Conservation (phyloP, 2,113 vertebrate species). For the Psettodes erumei region DNA sequence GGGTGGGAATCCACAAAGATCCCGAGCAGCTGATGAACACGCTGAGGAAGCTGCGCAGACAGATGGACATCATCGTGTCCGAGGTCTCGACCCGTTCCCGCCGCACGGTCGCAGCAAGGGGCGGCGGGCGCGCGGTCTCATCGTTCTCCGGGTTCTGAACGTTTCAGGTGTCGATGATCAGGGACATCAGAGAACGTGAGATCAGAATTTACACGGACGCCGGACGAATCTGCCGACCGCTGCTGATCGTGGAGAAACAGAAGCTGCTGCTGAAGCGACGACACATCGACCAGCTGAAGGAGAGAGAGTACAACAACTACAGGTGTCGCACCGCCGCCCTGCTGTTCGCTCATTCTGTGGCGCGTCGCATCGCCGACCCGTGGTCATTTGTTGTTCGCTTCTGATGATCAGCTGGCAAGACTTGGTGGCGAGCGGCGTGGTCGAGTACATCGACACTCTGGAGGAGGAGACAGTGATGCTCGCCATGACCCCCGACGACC, state of each 20-base stretch:
- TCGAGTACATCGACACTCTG: constrained; percentile 97
- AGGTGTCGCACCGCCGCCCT: too few relatives aligned
- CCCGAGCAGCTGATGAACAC: constrained; percentile 99
- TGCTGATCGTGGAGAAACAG: constrained; percentile 98
- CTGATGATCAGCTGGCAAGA: constrained; percentile 94
- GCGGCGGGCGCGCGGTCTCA: too few relatives aligned
- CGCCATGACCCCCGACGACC: constrained; percentile 98
- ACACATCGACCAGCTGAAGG: constrained; percentile 97
- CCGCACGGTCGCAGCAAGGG: too few relatives aligned
- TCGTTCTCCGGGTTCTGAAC: background rate
- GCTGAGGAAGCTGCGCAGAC: constrained; percentile 92
- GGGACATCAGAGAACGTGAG: constrained; percentile 96
- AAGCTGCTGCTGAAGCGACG: constrained; percentile 96
- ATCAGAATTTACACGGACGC: constrained; percentile 98
- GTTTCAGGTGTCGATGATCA: constrained; percentile 95
- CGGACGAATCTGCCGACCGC: constrained; percentile 94
- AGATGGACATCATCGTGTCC: constrained; percentile 99
- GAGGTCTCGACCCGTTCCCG: too few relatives aligned
- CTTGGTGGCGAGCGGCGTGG: constrained; percentile 95
- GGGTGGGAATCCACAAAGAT: constrained; percentile 99
- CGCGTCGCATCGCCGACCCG: too few relatives aligned
- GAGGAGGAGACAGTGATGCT: constrained; percentile 99
- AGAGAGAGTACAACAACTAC: constrained; percentile 98
- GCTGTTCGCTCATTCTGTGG: too few relatives aligned
- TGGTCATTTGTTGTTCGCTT: constrained; percentile 8